Base-by-base conservation (phyloP, 1,140 invertebrate genomes). In the Sminthurides bifidus region DNA sequence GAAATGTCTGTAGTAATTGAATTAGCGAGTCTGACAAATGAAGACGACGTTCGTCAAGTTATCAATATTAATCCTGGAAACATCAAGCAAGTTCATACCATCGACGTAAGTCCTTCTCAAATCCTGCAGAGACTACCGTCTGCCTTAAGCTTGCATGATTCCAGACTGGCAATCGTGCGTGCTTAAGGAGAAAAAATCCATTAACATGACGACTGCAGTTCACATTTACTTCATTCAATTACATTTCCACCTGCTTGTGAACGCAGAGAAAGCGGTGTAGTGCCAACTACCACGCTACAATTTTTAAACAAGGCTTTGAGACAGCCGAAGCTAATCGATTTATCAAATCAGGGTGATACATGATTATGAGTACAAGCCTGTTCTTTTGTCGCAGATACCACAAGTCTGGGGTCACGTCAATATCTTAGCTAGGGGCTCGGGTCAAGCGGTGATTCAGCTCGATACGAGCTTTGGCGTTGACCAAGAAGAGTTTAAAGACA, bases 351-450 rank as follows among this genome's bases (percentile, higher is more conserved):
- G 8, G n/a, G 40, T 43, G 26, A 48, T 30, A 53, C 8, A 33
- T 41, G 24, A 31, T 15, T 43, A 17, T 58, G 8, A 45, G 24
- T 58, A 10, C 10, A 5, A 53, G 35, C 17, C 33, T 46, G 8
- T 12, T 43, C 30, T 23, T 4, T 15, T 37, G 10, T 37, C 41
- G 17, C 24, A 76, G 73, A 68, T 76, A 17, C 64, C 68, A 17
- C 69, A 72, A 40, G 76, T 79, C 0, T 81, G 75, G 73, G 78
- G 79, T 29, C 75, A 76, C 65, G 69, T 79, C 2, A 72, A 73
- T 56, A 66, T 78, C 0, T 55, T 71, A 6, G 76, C 75, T 5
- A 67, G 72, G 65, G 79, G 80, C 23, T 70, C 73, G n/a, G 79
- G 79, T 3, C 69, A 77, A 45, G 77, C 77, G 5, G 57, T 78